phyloP scores from a whole-genome alignment of 92 coral and sea anemone genomes.

The Nematostella vectensis region DNA sequence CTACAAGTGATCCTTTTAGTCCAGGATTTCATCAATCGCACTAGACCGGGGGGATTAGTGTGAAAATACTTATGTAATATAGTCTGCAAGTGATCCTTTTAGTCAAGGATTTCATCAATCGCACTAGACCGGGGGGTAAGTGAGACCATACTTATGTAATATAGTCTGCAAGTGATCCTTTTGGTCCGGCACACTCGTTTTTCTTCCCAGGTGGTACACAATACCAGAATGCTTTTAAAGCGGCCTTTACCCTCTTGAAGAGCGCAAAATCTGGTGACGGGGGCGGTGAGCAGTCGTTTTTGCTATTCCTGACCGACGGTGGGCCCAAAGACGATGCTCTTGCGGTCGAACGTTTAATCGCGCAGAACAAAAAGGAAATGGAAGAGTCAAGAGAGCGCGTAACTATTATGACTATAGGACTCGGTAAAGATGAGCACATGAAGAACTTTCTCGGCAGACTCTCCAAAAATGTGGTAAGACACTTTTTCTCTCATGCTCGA shows the following conservation, averaged over 20 bases:
- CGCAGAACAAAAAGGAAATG: slow-evolving; percentile 6
- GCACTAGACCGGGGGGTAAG: too few relatives aligned
- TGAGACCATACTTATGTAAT: too few relatives aligned
- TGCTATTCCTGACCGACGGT: slow-evolving; percentile 70
- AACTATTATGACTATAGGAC: slow-evolving; percentile 29
- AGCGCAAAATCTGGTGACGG: slow-evolving; percentile 7
- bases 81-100: too few relatives aligned
- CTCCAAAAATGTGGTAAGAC: slow-evolving; percentile 31
- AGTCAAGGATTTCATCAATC: too few relatives aligned
- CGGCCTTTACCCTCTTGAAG: slow-evolving; percentile 49
- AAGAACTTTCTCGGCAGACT: slow-evolving; percentile 17
- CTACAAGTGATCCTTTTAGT: too few relatives aligned
- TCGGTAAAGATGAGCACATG: slow-evolving; percentile 23
- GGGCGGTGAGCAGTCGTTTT: slow-evolving; percentile 21
- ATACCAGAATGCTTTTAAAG: slow-evolving; percentile 46
- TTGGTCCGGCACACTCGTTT: too few relatives aligned
- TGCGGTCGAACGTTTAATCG: slow-evolving; percentile 1
- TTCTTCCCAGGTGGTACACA: slow-evolving; percentile 45
- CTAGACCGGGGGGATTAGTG: too few relatives aligned
- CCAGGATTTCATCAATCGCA: too few relatives aligned
- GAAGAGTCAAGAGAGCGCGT: neutral
- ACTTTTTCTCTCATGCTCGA: neutral
- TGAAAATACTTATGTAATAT: too few relatives aligned
- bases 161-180: too few relatives aligned
- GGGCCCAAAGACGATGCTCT: slow-evolving; percentile 13